Base-by-base conservation (phyloP, 2,113 vertebrate species). In the Anhinga rufa region DNA sequence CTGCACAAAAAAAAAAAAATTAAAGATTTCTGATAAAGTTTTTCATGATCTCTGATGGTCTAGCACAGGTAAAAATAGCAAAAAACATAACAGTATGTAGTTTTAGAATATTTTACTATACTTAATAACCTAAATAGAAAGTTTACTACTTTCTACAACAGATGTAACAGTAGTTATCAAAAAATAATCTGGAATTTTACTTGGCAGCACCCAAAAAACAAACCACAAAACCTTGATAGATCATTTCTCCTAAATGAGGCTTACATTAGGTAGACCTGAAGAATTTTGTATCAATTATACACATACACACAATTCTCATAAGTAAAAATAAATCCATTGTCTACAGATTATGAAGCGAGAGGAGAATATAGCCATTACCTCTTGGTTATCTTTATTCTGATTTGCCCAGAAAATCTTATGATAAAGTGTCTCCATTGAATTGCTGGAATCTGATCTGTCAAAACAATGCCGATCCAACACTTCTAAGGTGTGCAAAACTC, bases 401-500 rank as follows among this genome's bases (percentile, higher is more conserved):
- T 98, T 98, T 79, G 94, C 90, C 96, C 98, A 97, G 94, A 98
- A 98, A 78, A 98, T 98, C 94, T 98, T 98, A 80, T 98, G 97
- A 77, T 98, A 98, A 81, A 98, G 98, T 0, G 97, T 98, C 87
- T 98, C 98, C 95, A 98, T 97, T 8, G 97, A 98, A 82, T 98
- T 98, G 97, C 98, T 98, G 86, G 98, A 98, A 77, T 98, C 98
- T 7, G 97, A 98, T 92, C 98, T 96, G 94, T 98, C 98, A 88
- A 98, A 98, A 64, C 98, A 98, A 38, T 98, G 98, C 17, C 96
- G 95, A 90, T 98, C 98, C 96, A 98, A 85, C 77, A 98, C 98
- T 70, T 98, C 98, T 61, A 98, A 54, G 2, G 98, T 98, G 90
- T 98, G 98, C 95, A 98, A 88, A 81, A 98, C 98, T 17, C 97